phyloP scores from a whole-genome alignment of 2,888 invertebrate species.

The Pycnomerus fuliginosus region DNA sequence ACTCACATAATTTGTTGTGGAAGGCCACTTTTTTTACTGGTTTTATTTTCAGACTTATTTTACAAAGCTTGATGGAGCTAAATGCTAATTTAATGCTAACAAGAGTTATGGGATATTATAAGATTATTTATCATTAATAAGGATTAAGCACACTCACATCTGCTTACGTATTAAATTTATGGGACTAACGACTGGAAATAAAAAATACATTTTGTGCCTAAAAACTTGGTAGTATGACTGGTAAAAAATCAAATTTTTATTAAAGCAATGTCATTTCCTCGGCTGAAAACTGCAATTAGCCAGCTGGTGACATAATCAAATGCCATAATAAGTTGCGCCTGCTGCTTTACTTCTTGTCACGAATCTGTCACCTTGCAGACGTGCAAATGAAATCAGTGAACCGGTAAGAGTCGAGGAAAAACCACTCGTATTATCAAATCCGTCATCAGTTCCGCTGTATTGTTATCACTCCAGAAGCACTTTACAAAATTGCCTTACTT shows the following conservation, averaged over 20 bases:
- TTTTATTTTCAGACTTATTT: no score
- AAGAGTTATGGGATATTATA: no score
- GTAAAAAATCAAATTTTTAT: slow-evolving; percentile 16
- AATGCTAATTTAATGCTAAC: no score
- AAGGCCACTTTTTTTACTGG: no score
- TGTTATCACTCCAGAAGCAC: slow-evolving; percentile 30
- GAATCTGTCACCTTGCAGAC: slow-evolving; percentile 15
- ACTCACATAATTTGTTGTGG: slow-evolving; percentile 3
- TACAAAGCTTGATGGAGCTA: no score
- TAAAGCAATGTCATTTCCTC: slow-evolving; percentile 15
- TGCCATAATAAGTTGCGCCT: slow-evolving; percentile 6
- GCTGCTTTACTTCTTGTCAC: slow-evolving; percentile 11
- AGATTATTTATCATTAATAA: no score
- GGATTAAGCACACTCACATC: no score
- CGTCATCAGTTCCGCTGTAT: slow-evolving; percentile 28
- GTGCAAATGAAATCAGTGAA: slow-evolving; percentile 1
- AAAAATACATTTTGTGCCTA: neutral
- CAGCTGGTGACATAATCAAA: slow-evolving; percentile 10
- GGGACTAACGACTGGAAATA: neutral
- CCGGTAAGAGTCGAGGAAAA: slow-evolving; percentile 1
- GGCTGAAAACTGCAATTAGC: slow-evolving; percentile 6
- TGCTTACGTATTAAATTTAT: no score
- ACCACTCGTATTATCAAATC: neutral
- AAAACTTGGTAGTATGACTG: neutral
- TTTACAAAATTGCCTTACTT: slow-evolving; percentile 35